phyloP scores from a whole-genome alignment of 2,888 invertebrate genomes.

The Papilio elwesi region DNA sequence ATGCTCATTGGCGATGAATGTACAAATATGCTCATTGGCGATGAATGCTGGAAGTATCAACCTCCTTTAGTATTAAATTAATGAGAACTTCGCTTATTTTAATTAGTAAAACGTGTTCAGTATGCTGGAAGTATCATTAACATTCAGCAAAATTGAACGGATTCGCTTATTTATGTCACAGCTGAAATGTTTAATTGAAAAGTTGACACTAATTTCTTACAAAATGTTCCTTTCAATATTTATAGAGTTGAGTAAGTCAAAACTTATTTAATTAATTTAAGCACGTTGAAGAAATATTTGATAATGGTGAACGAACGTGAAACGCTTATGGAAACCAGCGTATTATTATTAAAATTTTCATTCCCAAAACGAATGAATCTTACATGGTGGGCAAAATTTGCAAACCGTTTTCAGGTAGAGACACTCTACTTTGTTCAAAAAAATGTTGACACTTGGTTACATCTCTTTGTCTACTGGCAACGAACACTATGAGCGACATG shows the following conservation, averaged over 20 bases:
- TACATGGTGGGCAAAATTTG: too few species aligned
- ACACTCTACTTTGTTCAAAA: too few species aligned
- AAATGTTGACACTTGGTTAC: too few species aligned
- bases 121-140: conserved; percentile 19
- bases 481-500: not conserved
- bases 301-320: not conserved
- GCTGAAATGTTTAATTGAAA: conserved; percentile 27
- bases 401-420: too few species aligned
- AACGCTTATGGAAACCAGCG: too few species aligned
- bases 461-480: too few species aligned
- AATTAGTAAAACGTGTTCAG: conserved; percentile 25
- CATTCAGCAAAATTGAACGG: conserved; percentile 25
- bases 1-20: too few species aligned
- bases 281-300: not conserved
- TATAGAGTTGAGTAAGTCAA: not conserved
- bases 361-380: too few species aligned
- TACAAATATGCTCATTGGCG: not conserved
- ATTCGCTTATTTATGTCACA: conserved; percentile 23
- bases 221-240: conserved; percentile 13
- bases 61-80: not conserved
- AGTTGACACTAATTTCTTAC: conserved; percentile 11
- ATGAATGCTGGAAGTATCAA: not conserved
- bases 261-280: conserved; percentile 12
- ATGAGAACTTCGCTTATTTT: conserved; percentile 14
- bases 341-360: too few species aligned